These are phyloP conservation scores for Diorhabda sublineata DNA, from an alignment of 1,140 invertebrate genomes.

Conservation along the genomic window DNA sequence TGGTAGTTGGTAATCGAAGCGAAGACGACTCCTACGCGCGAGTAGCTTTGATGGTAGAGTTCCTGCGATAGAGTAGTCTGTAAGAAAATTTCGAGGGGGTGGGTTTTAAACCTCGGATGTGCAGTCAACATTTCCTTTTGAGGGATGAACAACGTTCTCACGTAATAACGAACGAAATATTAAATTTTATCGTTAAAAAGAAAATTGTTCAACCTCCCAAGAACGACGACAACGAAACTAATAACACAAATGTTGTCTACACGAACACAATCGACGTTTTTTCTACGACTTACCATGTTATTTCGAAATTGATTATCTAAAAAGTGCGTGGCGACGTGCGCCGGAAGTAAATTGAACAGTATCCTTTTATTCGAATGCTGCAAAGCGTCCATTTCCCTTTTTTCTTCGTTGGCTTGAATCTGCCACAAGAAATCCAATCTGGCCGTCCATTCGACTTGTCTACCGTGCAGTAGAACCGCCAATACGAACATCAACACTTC, in stretches of 20 bases:
- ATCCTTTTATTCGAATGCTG: slow-evolving; percentile 83
- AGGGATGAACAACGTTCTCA: no score
- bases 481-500: slow-evolving; percentile 77
- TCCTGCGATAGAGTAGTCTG: slow-evolving; percentile 66
- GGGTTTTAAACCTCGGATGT: slow-evolving; percentile 22
- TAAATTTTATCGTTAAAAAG: no score
- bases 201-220: background rate
- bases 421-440: slow-evolving; percentile 85
- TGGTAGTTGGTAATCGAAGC: slow-evolving; percentile 94
- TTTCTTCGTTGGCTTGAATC: slow-evolving; percentile 81
- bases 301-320: slow-evolving; percentile 82
- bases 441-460: slow-evolving; percentile 82
- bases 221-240: slow-evolving; percentile 7
- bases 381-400: slow-evolving; percentile 86
- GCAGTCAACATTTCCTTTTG: slow-evolving; percentile 31
- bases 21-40: slow-evolving; percentile 87
- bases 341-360: slow-evolving; percentile 87
- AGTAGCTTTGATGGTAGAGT: slow-evolving; percentile 91
- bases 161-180: no score
- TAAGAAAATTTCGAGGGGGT: slow-evolving; percentile 39
- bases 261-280: slow-evolving; percentile 18
- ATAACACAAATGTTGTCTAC: slow-evolving; percentile 38
- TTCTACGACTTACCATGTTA: slow-evolving; percentile 66
- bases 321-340: slow-evolving; percentile 90
- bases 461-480: slow-evolving; percentile 74